These are phyloP conservation scores for Zosterops japonicus DNA, from an alignment of 2,113 vertebrate species.

Conservation along the genomic window DNA sequence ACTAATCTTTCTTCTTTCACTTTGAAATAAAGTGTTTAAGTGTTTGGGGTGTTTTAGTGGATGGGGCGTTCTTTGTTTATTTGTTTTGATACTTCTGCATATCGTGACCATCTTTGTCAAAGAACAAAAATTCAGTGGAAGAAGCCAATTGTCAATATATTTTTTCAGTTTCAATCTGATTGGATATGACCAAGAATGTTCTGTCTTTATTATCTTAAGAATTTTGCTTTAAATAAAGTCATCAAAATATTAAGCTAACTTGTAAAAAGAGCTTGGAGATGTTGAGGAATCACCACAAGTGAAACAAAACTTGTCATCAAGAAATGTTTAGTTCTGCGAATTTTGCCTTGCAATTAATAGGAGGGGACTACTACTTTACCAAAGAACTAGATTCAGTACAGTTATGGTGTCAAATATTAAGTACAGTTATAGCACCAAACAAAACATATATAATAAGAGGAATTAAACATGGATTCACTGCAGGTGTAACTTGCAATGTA, in stretches of 20 bases:
- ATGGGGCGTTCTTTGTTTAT: fast-evolving
- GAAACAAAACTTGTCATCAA: neutral
- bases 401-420: neutral
- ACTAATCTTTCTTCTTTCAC: neutral
- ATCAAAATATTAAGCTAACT: neutral
- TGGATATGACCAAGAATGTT: neutral
- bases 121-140: neutral
- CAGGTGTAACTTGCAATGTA: neutral
- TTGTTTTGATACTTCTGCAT: neutral
- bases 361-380: neutral
- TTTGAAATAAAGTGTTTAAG: neutral
- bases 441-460: neutral
- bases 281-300: neutral
- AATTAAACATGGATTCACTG: neutral
- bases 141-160: neutral
- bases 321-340: neutral
- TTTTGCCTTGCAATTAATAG: neutral
- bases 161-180: neutral
- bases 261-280: neutral
- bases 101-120: neutral
- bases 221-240: neutral
- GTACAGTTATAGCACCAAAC: neutral
- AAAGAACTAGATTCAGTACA: neutral
- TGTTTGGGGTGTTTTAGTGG: neutral
- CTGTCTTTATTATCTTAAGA: neutral